Conservation (phyloP, 2,113 vertebrate genomes). For the Arizona elegans region DNA sequence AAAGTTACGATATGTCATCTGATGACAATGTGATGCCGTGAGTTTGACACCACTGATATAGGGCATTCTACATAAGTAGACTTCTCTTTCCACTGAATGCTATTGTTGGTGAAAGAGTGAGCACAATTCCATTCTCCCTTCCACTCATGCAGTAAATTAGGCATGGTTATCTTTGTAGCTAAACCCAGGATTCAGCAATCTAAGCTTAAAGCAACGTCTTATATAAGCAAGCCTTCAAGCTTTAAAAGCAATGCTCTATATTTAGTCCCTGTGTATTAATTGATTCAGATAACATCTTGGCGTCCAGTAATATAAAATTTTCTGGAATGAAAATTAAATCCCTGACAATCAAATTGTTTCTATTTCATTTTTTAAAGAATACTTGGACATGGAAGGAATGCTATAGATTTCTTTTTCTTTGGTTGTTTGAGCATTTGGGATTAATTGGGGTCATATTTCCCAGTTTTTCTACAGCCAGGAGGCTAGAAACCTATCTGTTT, state of each 20-base stretch:
- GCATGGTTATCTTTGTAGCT: neutral
- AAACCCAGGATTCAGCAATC: neutral
- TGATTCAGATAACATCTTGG: neutral
- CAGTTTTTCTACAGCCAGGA: neutral
- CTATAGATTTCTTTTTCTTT: neutral
- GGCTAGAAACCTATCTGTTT: constrained; percentile 17
- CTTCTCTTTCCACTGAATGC: neutral
- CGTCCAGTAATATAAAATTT: neutral
- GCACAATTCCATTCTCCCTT: neutral
- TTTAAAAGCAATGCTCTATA: neutral
- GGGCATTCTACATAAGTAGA: neutral
- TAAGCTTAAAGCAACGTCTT: neutral
- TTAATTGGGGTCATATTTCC: constrained; percentile 25
- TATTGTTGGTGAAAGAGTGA: neutral
- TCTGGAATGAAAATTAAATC: neutral
- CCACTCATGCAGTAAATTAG: neutral
- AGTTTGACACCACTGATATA: neutral
- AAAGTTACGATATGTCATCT: no score
- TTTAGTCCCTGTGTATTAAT: neutral
- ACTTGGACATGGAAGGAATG: neutral
- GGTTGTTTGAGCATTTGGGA: constrained; percentile 10
- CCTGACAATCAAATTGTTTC: neutral
- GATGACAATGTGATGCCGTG: no score
- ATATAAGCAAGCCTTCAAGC: neutral
- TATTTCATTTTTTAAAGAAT: neutral